Conservation (phyloP, 2,113 vertebrate species). For the Aegypius monachus region DNA sequence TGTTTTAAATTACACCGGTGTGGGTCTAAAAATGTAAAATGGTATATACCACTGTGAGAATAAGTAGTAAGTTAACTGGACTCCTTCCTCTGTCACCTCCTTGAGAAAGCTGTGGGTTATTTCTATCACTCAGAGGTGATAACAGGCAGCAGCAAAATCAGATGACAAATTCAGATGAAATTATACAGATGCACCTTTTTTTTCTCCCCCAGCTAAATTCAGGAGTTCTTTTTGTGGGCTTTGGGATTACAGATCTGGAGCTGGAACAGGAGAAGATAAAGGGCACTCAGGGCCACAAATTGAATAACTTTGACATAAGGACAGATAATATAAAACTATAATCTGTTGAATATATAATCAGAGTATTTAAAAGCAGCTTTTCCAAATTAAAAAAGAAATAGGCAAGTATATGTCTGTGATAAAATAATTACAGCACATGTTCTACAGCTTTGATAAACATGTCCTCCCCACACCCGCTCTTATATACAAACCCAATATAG, state of each 20-base stretch:
- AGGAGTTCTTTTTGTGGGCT: neutral
- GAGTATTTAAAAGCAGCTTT: constrained; percentile 52
- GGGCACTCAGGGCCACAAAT: neutral
- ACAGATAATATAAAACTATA: constrained; percentile 15
- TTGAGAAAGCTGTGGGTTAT: constrained; percentile 35
- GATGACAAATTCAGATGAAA: constrained; percentile 18
- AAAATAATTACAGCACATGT: neutral
- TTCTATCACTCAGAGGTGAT: constrained; percentile 48
- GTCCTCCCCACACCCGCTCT: neutral
- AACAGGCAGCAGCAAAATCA: constrained; percentile 30
- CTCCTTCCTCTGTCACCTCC: constrained; percentile 7
- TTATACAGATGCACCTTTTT: neutral
- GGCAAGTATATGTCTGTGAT: neutral
- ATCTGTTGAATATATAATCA: neutral
- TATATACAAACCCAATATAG: neutral
- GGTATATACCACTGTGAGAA: neutral
- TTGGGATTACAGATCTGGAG: constrained; percentile 2
- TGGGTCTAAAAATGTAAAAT: neutral
- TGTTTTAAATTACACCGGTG: neutral
- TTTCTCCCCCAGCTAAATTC: neutral
- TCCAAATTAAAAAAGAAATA: constrained; percentile 38
- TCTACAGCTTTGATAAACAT: neutral
- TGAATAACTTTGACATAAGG: constrained; percentile 11
- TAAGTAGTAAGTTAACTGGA: constrained; percentile 4
- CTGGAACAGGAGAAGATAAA: constrained; percentile 12